Evolutionary conservation across 2,113 vertebrate species (phyloP).

Genomic region (Bothrops jararaca): DNA sequence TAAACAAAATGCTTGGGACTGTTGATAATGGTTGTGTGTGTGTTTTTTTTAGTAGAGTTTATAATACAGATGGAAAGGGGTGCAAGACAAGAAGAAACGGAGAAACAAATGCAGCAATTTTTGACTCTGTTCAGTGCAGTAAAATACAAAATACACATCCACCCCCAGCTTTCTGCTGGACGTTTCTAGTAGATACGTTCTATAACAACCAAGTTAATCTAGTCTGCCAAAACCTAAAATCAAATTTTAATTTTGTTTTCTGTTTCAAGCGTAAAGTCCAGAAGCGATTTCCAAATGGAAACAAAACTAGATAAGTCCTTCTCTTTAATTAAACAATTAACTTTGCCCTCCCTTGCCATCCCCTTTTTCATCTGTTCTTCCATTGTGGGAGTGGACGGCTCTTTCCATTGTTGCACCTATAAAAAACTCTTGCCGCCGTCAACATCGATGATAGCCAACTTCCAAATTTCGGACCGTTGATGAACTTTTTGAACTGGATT

Average conservation of each 20-base stretch:
- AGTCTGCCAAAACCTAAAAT: not conserved
- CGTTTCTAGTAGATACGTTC: not conserved
- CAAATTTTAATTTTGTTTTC: not conserved
- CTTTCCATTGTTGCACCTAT: not conserved
- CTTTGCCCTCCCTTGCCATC: not conserved
- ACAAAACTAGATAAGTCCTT: not conserved
- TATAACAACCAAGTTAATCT: not conserved
- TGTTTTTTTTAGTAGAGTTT: not conserved
- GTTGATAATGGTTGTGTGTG: too few species aligned
- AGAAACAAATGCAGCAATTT: not conserved
- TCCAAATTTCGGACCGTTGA: not conserved
- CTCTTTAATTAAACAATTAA: not conserved
- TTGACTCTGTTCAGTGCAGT: not conserved
- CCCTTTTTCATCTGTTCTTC: not conserved
- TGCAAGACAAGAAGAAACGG: not conserved
- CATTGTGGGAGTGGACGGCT: not conserved
- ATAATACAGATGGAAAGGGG: not conserved
- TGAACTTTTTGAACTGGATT: not conserved
- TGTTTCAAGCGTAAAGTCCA: not conserved
- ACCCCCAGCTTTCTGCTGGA: not conserved
- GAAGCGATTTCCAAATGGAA: not conserved
- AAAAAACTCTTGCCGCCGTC: not conserved
- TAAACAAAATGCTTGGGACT: not conserved
- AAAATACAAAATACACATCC: not conserved
- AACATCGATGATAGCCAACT: not conserved